These are phyloP conservation scores for Pseudomyrmex flavicornis DNA, from an alignment of 1,140 invertebrate genomes.

Conservation along the genomic window DNA sequence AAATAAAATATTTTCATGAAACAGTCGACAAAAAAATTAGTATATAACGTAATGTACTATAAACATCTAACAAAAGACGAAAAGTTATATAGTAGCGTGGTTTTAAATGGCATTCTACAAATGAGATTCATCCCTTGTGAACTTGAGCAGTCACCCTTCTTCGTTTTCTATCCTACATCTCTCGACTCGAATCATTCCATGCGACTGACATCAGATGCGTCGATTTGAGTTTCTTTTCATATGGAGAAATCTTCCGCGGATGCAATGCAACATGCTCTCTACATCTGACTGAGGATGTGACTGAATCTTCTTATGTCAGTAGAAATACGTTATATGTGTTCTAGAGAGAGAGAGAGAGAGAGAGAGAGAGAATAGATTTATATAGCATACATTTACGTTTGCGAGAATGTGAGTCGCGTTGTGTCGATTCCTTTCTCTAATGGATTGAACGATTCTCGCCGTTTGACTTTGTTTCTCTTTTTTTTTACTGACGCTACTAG, in stretches of 20 bases:
- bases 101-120: slow-evolving; percentile 16
- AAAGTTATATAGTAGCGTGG: not conserved
- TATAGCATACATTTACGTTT: slow-evolving; percentile 78
- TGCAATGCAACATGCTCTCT: slow-evolving; percentile 19
- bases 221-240: slow-evolving; percentile 48
- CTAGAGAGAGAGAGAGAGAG: not conserved
- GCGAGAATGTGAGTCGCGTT: slow-evolving; percentile 69
- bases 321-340: slow-evolving; percentile 36
- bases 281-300: slow-evolving; percentile 26
- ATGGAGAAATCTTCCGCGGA: slow-evolving; percentile 28
- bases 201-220: slow-evolving; percentile 48
- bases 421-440: slow-evolving; percentile 65
- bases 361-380: slow-evolving; percentile 71
- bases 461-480: slow-evolving; percentile 60
- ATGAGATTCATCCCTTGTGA: slow-evolving; percentile 48
- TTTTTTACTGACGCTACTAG: slow-evolving; percentile 47
- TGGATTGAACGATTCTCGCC: slow-evolving; percentile 72
- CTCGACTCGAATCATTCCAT: slow-evolving; percentile 66
- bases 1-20: not conserved
- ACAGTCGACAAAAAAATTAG: not conserved
- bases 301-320: slow-evolving; percentile 48
- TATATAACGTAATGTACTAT: not conserved
- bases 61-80: slow-evolving; percentile 11
- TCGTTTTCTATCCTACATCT: slow-evolving; percentile 35
- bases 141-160: slow-evolving; percentile 35